Conservation (phyloP, 2,888 invertebrate species). For the Thyatira batis region DNA sequence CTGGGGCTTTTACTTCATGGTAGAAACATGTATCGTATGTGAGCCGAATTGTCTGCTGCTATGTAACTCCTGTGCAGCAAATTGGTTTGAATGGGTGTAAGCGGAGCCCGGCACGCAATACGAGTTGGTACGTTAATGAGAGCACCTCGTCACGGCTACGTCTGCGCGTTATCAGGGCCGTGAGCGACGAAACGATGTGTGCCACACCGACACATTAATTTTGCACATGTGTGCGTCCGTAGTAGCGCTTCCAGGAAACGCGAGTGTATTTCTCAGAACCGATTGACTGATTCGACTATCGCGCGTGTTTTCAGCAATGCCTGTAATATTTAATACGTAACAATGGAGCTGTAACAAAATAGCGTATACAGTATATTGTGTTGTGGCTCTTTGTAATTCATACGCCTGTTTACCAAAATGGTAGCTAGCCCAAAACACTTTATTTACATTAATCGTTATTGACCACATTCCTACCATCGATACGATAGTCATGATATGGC, state of each 20-base stretch:
- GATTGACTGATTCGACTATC: constrained; percentile 72
- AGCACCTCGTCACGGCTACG: constrained; percentile 68
- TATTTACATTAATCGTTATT: too few species aligned
- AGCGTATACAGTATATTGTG: too few species aligned
- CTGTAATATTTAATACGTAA: too few species aligned
- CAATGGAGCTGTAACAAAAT: too few species aligned
- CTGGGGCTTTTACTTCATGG: too few species aligned
- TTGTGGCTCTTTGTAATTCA: too few species aligned
- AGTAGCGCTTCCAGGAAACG: constrained; percentile 80
- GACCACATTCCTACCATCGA: too few species aligned
- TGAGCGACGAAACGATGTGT: constrained; percentile 60
- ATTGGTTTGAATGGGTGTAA: constrained; percentile 72
- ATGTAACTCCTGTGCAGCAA: constrained; percentile 43
- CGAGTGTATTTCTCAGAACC: constrained; percentile 76
- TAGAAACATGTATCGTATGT: too few species aligned
- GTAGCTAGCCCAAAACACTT: too few species aligned
- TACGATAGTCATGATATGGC: too few species aligned
- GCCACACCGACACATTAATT: constrained; percentile 47
- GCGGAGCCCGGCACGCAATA: constrained; percentile 69
- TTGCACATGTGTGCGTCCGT: constrained; percentile 63
- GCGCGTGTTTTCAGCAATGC: constrained; percentile 75
- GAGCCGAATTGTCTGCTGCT: not conserved
- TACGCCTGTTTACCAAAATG: too few species aligned
- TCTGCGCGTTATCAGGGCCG: constrained; percentile 73
- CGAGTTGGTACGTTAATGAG: constrained; percentile 65